Evolutionary conservation across 2,888 invertebrate genomes (phyloP).

Genomic region (Perizoma flavofasciatum): DNA sequence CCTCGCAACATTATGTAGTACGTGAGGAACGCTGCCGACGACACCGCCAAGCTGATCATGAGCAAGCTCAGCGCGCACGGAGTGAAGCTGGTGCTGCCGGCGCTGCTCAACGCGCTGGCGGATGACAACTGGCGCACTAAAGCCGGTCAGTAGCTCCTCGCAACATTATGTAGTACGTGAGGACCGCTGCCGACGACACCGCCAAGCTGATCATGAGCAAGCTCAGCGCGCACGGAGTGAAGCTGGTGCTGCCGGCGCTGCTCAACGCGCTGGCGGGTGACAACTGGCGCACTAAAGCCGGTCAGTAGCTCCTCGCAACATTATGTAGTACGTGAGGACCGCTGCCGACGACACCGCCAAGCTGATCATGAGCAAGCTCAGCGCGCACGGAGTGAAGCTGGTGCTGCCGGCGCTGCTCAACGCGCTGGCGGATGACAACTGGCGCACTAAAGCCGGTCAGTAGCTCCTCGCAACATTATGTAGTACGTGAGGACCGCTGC

Average conservation of each 20-base stretch:
- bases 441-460: conserved; percentile 97
- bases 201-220: conserved; percentile 98
- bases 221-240: conserved; percentile 98
- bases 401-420: conserved; percentile 96
- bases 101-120: conserved; percentile 95
- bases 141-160: conserved; percentile 84
- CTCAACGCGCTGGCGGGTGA: conserved; percentile 97
- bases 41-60: conserved; percentile 97
- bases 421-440: conserved; percentile 98
- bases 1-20: conserved; percentile 89
- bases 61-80: conserved; percentile 98
- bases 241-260: conserved; percentile 96
- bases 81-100: conserved; percentile 97
- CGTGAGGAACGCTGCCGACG: conserved; percentile 98
- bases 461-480: conserved; percentile 28
- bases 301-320: conserved; percentile 63
- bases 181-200: conserved; percentile 98
- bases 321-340: conserved; percentile 96
- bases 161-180: conserved; percentile 97
- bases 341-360: conserved; percentile 98
- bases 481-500: conserved; percentile 98
- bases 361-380: conserved; percentile 97
- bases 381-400: conserved; percentile 98
- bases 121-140: conserved; percentile 99
- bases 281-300: conserved; percentile 99